Percentiles rank a stretch among this genome's conserved stretches.
These are phyloP conservation scores for Lanistes nyassanus DNA, from an alignment of 1,140 invertebrate species.

Conservation along the genomic window DNA sequence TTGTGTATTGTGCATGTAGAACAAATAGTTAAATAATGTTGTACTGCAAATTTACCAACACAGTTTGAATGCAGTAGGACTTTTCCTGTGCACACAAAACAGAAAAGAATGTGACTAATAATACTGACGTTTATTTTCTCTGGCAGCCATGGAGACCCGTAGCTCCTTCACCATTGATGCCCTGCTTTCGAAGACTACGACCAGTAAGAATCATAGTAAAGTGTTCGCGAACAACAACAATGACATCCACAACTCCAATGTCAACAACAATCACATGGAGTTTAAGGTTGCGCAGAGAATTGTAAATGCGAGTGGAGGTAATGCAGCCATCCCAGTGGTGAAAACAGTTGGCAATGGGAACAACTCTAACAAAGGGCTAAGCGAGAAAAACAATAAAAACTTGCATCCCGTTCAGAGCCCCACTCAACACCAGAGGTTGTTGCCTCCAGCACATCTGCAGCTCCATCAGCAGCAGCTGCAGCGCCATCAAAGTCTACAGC, in stretches of 20 bases:
- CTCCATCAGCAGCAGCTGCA: not conserved
- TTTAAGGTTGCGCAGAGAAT: too few species aligned
- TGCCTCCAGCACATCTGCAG: not conserved
- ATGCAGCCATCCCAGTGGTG: too few species aligned
- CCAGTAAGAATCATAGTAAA: conserved; percentile 24
- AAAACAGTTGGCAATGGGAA: not conserved
- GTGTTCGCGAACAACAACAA: conserved; percentile 23
- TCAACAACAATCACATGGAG: not conserved
- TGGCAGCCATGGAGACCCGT: conserved; percentile 27
- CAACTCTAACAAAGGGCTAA: not conserved
- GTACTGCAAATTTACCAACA: too few species aligned
- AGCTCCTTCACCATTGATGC: conserved; percentile 61
- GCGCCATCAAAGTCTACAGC: not conserved
- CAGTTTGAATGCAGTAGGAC: too few species aligned
- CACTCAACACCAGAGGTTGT: not conserved
- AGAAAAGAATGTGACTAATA: too few species aligned
- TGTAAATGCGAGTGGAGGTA: too few species aligned
- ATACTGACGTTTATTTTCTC: too few species aligned
- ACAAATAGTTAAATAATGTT: too few species aligned
- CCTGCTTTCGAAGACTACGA: conserved; percentile 47
- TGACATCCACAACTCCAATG: not conserved
- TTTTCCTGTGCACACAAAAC: too few species aligned
- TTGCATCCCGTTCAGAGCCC: not conserved
- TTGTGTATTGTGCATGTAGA: too few species aligned
- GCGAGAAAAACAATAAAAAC: not conserved